Percentiles rank a stretch among this genome's conserved stretches.
phyloP scores from a whole-genome alignment of 2,888 invertebrate genomes.

The Hirtodrosophila duncani region DNA sequence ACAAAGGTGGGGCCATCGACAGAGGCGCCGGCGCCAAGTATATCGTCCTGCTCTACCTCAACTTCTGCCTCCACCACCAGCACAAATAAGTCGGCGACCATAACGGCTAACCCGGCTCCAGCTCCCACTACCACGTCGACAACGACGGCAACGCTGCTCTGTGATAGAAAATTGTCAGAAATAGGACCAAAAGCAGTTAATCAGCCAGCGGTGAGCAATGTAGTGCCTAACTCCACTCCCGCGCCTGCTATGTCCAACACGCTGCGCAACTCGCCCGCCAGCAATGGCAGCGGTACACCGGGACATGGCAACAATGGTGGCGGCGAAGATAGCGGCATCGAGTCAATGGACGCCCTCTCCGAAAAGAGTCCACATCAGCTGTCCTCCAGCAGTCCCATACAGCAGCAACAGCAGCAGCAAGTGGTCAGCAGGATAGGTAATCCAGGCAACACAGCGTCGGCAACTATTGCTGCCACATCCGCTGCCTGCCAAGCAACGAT shows the following conservation, averaged over 20 bases:
- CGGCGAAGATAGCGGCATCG: conserved; percentile 94
- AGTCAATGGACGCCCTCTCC: conserved; percentile 95
- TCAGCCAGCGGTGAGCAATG: conserved; percentile 30
- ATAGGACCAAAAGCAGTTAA: conserved; percentile 20
- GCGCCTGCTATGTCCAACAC: conserved; percentile 49
- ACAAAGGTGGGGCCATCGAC: conserved; percentile 43
- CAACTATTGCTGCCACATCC: conserved; percentile 10
- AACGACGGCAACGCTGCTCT: conserved; percentile 38
- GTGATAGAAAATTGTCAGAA: conserved; percentile 53
- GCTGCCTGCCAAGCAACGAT: conserved; percentile 15
- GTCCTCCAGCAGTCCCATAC: conserved; percentile 82
- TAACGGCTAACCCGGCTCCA: conserved; percentile 30
- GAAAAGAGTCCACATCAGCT: conserved; percentile 94
- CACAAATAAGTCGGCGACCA: conserved; percentile 8
- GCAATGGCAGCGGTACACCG: conserved; percentile 79
- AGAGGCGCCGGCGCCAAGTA: conserved; percentile 32
- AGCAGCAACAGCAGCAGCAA: conserved; percentile 48
- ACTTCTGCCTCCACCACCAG: no score
- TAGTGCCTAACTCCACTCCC: conserved; percentile 28
- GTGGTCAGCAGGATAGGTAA: conserved; percentile 18
- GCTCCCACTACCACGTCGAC: conserved; percentile 24
- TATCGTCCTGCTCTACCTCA: no score
- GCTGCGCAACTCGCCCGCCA: conserved; percentile 77
- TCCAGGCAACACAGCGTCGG: neutral
- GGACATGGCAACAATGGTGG: conserved; percentile 72